Evolutionary conservation across 2,113 vertebrate species (phyloP), one percentile per base, ranked within the genome.

Genomic region (Eolophus roseicapilla): DNA sequence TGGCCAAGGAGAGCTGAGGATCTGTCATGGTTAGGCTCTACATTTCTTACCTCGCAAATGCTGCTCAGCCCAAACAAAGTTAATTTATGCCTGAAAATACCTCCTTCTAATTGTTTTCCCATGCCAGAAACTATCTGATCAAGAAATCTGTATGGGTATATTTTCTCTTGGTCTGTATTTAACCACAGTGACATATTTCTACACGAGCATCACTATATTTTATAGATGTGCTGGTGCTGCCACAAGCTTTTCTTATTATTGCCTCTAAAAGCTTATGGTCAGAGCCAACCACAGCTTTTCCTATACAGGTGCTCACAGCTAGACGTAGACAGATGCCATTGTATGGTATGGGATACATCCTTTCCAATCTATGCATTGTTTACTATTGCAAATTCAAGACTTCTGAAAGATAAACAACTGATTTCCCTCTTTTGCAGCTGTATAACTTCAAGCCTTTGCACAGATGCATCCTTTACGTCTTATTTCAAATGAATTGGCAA

Each of bases 101-200:
- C n/a, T 67, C 70, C 52, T 84, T 44, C 63, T 92, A 73, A 94
- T 74, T 90, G 64, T 18, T 55, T 80, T 77, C 68, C 53, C 59
- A 63, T 77, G 67, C 63, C 90, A 90, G 79, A 95, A 91, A 80
- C 78, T 49, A 46, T 43, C 35, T 24, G 49, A 93, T 81, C 71
- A 74, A 85, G 71, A 77, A 70, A 76, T 27, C 75, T n/a, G 53
- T 43, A 85, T n/a, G 53, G 31, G 20, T 70, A 3, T 80, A 46
- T 93, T 94, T 95, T 86, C 46, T 67, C 50, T 77, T 50, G 75
- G 53, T 77, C 67, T 78, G 59, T 10, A 24, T 81, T 80, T 67
- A 70, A 94, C 92, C 93, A 77, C 92, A 90, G 71, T 13, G 60
- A 43, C 82, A 39, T 93, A 90, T 82, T 93, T 96, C 68, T 67